Base-by-base conservation (phyloP, 1,140 invertebrate species). In the Drosophila pseudoobscura region DNA sequence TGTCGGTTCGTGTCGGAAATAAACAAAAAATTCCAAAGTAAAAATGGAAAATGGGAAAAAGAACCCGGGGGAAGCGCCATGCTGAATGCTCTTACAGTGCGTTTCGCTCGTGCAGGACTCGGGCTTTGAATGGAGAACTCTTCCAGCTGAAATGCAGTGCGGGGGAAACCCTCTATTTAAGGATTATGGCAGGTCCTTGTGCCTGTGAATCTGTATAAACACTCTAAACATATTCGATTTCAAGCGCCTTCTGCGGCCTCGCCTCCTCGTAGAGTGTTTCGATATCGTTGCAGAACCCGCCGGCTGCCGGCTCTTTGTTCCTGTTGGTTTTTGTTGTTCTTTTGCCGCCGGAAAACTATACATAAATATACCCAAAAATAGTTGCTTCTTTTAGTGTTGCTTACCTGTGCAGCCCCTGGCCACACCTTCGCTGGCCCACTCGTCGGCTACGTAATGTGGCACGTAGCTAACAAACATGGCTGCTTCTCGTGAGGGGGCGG, bases 361-460 rank as follows among this genome's bases (percentile, higher is more conserved):
- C 35, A 56, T 46, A 63, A 63, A 46, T 56, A 49, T 24, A n/a
- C 49, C n/a, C 39, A 8, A 39, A 39, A 46, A 55, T 55, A 56
- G 49, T 55, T 22, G 49, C 31, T 46, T 54, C 52, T 56, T 49
- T 68, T 55, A 22, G 50, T 17, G 50, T 44, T 6, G 50, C 43
- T 47, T 55, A 47, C 50, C 62, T 54, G 50, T 39, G 35, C 11
- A 17, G 31, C 35, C 17, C 11, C 22, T 7, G 13, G 26, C 46
- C 43, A 26, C 39, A 20, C 39, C 59, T 63, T 29, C 7, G 13
- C 41, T 55, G 63, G 63, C 50, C 35, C 50, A 56, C 65, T 22
- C 26, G 65, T 69, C 65, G 65, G 65, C 65, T 69, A 69, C 65
- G 65, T 69, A 69, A 69, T 69, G 44, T 69, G 66, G 66, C 64